A percentile compares a stretch with the other conserved stretches of the same genome.
Conservation (phyloP, 2,113 vertebrate genomes). For the Scomber japonicus region DNA sequence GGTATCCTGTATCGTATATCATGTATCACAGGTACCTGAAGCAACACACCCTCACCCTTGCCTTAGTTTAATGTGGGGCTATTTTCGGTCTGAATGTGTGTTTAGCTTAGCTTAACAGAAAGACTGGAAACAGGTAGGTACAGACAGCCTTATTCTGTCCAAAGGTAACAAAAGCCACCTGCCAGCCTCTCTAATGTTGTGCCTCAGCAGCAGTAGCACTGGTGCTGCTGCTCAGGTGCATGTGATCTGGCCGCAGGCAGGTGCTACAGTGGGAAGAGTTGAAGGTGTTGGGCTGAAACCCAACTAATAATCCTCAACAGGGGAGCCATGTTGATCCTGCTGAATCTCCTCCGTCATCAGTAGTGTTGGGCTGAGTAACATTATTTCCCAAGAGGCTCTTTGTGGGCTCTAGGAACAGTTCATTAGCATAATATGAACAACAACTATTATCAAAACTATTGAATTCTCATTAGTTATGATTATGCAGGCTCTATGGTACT, state of each 20-base stretch:
- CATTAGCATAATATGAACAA: slow-evolving; percentile 53
- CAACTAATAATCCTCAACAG: slow-evolving; percentile 69
- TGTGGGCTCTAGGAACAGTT: neutral
- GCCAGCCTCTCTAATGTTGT: neutral
- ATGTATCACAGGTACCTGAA: too few species aligned
- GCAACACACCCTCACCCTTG: too few species aligned
- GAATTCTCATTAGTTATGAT: slow-evolving; percentile 31
- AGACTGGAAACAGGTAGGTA: too few species aligned
- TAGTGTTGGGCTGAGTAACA: neutral
- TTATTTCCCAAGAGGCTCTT: slow-evolving; percentile 69
- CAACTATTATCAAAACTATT: slow-evolving; percentile 43
- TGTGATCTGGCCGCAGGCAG: slow-evolving; percentile 73
- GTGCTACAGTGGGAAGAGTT: slow-evolving; percentile 73
- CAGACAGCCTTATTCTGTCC: too few species aligned
- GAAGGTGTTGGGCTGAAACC: slow-evolving; percentile 77
- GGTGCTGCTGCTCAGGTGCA: slow-evolving; percentile 59
- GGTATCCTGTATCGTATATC: too few species aligned
- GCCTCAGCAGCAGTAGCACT: neutral
- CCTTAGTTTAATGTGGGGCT: too few species aligned
- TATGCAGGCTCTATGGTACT: slow-evolving; percentile 30
- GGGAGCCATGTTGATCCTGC: slow-evolving; percentile 45
- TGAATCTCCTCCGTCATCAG: slow-evolving; percentile 4
- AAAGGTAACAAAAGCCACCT: too few species aligned
- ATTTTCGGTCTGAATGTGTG: too few species aligned
- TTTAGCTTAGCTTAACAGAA: too few species aligned